Base-by-base conservation (phyloP, 2,797 vertebrate species). In the Podargus strigoides region DNA sequence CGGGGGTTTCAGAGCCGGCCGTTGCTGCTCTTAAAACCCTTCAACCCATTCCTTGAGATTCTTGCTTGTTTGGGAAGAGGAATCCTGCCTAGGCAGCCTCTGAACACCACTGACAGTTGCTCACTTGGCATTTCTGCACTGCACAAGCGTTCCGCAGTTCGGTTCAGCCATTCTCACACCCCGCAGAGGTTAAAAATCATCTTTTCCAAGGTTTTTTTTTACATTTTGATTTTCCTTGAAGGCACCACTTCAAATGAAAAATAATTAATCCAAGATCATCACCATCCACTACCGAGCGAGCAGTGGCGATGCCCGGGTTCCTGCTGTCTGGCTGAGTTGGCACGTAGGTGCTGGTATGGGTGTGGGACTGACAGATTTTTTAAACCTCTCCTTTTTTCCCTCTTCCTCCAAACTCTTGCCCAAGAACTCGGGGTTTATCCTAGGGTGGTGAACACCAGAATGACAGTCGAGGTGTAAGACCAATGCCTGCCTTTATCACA, bases 331-430 rank as follows among this genome's bases (percentile, higher is more conserved):
- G 42, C 66, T n/a, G 49, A 39, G 32, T 11, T 13, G 24, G 42
- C 26, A n/a, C 2, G 5, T 5, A 37, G 36, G 16, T 23, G 36
- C 39, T 1, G 0, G 17, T 58, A 34, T 0, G 7, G 36, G 8
- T 20, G 24, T 3, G 36, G 37, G 12, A 10, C 50, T 55, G 55
- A 66, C 28, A n/a, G 1, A 39, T 3, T 7, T 64, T 53, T 28
- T 6, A 55, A 79, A 55, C 16, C 30, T 15, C 28, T 64, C 50
- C 16, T 69, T 36, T 30, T 27, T 41, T 52, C 44, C 39, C 26
- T 59, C 14, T 4, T 49, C 20, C 56, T 67, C 34, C 80, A 55
- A 67, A 27, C 15, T 47, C 28, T 2, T 5, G 14, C 30, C 44
- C 20, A 49, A 62, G 21, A 49, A 13, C 11, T 50, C 80, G 10